Conservation (phyloP, 2,113 vertebrate species). For the Apus apus region DNA sequence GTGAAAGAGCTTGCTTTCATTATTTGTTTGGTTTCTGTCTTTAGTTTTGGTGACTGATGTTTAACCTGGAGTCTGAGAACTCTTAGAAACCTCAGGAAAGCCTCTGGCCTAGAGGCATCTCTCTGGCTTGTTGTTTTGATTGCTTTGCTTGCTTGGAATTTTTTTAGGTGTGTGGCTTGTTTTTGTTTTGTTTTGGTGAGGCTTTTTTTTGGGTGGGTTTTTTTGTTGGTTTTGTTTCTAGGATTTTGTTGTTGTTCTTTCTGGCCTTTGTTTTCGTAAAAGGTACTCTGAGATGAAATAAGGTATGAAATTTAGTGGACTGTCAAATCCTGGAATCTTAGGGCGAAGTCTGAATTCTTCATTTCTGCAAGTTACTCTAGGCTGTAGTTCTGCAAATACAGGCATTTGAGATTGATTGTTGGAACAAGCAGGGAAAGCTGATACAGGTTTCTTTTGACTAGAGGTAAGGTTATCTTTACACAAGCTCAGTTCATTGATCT, state of each 20-base stretch:
- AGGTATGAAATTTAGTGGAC: neutral
- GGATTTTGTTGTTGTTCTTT: too few relatives aligned
- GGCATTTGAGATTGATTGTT: neutral
- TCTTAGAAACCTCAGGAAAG: neutral
- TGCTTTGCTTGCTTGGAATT: accelerated
- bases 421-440: neutral
- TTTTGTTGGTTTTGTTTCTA: too few relatives aligned
- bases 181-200: neutral
- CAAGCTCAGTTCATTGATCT: neutral
- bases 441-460: neutral
- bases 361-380: neutral
- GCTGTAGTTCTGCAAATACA: neutral
- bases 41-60: neutral
- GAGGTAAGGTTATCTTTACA: neutral
- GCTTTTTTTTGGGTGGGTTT: too few relatives aligned
- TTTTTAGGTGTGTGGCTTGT: neutral
- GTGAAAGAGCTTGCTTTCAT: neutral
- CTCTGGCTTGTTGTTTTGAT: neutral
- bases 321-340: neutral
- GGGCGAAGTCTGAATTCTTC: neutral
- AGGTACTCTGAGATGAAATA: neutral
- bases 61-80: neutral
- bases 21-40: neutral
- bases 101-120: neutral
- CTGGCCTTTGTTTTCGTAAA: neutral